Percentiles rank a stretch among this genome's conserved stretches.
These are phyloP conservation scores for Eurystomus gularis DNA, from an alignment of 2,113 vertebrate genomes.

Conservation along the genomic window DNA sequence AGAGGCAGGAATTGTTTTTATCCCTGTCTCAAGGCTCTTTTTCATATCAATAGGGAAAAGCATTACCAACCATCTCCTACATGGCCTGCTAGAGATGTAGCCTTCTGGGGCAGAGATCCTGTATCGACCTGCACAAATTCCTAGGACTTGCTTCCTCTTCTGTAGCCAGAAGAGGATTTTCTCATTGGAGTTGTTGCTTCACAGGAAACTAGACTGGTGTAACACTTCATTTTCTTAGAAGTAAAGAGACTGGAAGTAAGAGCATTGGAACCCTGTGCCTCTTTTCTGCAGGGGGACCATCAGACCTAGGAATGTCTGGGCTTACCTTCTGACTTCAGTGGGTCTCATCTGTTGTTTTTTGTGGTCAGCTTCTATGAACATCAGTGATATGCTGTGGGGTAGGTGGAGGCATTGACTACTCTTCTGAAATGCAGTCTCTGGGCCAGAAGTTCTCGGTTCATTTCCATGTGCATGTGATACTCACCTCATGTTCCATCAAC, in stretches of 20 bases:
- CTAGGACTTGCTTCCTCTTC: accelerated
- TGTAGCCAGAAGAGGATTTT: not conserved
- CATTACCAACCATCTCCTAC: not conserved
- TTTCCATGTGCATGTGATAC: not conserved
- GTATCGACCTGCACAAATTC: not conserved
- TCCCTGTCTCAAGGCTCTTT: not conserved
- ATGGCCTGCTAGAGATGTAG: not conserved
- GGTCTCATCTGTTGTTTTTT: not conserved
- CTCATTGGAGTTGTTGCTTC: not conserved
- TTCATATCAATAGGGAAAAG: not conserved
- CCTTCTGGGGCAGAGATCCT: not conserved
- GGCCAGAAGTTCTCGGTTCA: not conserved
- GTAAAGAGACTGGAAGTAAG: not conserved
- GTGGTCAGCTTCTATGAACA: not conserved
- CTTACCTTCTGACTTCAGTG: not conserved
- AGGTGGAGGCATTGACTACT: not conserved
- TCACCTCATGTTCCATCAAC: not conserved
- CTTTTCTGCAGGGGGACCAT: not conserved
- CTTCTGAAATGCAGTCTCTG: not conserved
- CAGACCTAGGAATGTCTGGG: not conserved
- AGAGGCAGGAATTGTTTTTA: not conserved
- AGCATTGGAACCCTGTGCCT: not conserved
- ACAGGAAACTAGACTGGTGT: not conserved
- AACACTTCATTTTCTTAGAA: not conserved
- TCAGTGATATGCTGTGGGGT: not conserved